Evolutionary conservation across 2,888 invertebrate genomes (phyloP).

Genomic region (Miltochrista miniata): DNA sequence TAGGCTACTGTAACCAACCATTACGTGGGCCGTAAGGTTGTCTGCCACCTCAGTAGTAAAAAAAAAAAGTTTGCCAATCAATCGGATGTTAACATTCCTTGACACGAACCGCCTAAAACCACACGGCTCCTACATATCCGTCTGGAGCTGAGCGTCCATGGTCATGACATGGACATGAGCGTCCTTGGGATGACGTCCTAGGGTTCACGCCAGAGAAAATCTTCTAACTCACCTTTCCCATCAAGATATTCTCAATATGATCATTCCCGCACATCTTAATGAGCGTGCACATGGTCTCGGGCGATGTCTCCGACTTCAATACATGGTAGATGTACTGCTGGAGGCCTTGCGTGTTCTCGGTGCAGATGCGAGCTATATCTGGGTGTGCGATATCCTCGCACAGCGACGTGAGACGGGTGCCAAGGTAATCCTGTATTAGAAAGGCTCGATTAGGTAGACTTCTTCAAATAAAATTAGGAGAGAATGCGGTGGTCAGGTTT

Average conservation of each 20-base stretch:
- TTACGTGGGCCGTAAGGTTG: too few species aligned
- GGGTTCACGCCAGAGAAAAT: not conserved
- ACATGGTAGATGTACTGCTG: conserved; percentile 92
- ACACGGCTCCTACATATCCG: too few species aligned
- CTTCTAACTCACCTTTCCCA: conserved; percentile 61
- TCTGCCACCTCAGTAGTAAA: too few species aligned
- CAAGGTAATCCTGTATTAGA: conserved; percentile 86
- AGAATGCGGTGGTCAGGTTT: not conserved
- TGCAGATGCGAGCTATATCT: conserved; percentile 87
- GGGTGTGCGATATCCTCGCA: conserved; percentile 89
- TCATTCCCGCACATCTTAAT: conserved; percentile 93
- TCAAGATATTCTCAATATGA: conserved; percentile 85
- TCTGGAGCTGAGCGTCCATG: too few species aligned
- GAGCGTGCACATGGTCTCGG: conserved; percentile 92
- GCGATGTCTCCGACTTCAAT: conserved; percentile 91
- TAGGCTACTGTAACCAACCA: too few species aligned
- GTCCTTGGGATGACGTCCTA: too few species aligned
- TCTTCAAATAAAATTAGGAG: too few species aligned
- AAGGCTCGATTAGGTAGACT: too few species aligned
- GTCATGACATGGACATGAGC: too few species aligned
- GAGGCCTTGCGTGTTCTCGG: conserved; percentile 79
- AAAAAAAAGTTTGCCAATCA: too few species aligned
- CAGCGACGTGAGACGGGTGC: conserved; percentile 90
- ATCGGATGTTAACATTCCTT: too few species aligned
- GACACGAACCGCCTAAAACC: too few species aligned